phyloP scores from a whole-genome alignment of 2,113 vertebrate genomes.

The Notarius quadriscutis region DNA sequence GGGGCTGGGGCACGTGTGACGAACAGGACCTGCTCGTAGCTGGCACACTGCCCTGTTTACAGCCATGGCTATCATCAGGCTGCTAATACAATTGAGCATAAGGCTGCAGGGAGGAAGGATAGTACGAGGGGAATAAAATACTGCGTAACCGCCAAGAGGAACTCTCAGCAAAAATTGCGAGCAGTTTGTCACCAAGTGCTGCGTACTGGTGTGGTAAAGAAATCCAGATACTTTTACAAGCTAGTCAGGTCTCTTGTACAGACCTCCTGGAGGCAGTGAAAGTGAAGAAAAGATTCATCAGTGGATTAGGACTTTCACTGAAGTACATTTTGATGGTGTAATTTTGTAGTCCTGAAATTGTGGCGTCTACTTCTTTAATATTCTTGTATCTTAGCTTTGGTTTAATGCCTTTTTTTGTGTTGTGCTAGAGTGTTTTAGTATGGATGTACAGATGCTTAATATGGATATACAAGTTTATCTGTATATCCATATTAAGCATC shows the following conservation, averaged over 20 bases:
- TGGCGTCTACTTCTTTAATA: not conserved
- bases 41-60: slow-evolving; percentile 27
- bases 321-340: not conserved
- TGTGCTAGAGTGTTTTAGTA: not conserved
- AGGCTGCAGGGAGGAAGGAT: not conserved
- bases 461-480: not conserved
- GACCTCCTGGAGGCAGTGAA: slow-evolving; percentile 4
- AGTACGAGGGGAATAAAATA: not conserved
- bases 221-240: not conserved
- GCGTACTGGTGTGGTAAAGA: not conserved
- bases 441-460: not conserved
- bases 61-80: slow-evolving; percentile 3
- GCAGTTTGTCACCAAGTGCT: slow-evolving; percentile 20
- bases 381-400: not conserved
- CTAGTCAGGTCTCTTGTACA: not conserved
- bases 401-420: not conserved
- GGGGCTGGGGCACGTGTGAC: slow-evolving; percentile 2
- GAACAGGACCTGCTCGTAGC: slow-evolving; percentile 18
- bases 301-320: not conserved
- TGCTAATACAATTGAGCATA: not conserved
- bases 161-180: slow-evolving; percentile 14
- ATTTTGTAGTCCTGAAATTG: not conserved
- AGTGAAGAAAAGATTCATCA: not conserved
- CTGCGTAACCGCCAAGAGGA: not conserved
- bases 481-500: too few species aligned